phyloP scores from a whole-genome alignment of 2,797 vertebrate species.

The Sebastes vulpes region DNA sequence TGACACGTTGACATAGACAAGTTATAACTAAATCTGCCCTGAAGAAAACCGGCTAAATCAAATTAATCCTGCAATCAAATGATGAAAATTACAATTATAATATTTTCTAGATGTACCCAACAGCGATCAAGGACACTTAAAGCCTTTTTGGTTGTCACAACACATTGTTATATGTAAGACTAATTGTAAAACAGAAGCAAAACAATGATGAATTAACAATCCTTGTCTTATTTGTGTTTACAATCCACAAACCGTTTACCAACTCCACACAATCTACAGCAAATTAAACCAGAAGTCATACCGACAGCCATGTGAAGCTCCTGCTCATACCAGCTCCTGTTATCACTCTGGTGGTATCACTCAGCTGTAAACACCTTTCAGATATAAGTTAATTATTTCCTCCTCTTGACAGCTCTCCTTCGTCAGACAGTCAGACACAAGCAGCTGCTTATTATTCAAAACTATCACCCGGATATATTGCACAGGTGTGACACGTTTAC shows the following conservation, averaged over 20 bases:
- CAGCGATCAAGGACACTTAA: not conserved
- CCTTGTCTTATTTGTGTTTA: not conserved
- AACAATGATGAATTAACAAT: not conserved
- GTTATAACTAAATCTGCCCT: not conserved
- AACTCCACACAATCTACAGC: not conserved
- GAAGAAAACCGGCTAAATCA: not conserved
- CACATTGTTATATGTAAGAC: not conserved
- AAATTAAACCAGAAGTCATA: not conserved
- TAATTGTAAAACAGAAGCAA: not conserved
- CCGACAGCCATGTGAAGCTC: not conserved
- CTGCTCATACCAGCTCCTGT: not conserved
- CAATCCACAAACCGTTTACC: not conserved
- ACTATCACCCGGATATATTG: conserved; percentile 50
- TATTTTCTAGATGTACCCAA: not conserved
- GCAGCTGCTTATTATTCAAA: conserved; percentile 65
- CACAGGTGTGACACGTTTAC: conserved; percentile 61
- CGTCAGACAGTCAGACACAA: too few relatives aligned
- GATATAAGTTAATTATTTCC: conserved; percentile 54
- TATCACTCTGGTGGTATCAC: not conserved
- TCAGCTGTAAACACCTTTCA: not conserved
- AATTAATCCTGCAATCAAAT: not conserved
- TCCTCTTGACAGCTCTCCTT: conserved; percentile 28
- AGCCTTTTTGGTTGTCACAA: not conserved
- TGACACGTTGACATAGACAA: conserved; percentile 57
- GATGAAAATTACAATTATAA: not conserved